Conservation (phyloP, 2,797 vertebrate genomes). For the Florisuga fusca region DNA sequence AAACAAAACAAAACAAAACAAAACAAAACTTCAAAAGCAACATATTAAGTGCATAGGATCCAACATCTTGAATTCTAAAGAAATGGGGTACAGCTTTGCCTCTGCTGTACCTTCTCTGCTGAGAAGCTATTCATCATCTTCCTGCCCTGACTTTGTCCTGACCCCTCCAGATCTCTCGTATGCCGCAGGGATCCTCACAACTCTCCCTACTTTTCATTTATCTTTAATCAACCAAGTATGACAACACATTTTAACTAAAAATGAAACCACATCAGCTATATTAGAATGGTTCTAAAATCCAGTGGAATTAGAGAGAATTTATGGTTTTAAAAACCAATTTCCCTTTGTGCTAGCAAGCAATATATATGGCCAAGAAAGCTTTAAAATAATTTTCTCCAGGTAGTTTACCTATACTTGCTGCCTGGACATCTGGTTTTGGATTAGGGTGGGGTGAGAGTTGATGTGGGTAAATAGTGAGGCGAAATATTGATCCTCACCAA, state of each 20-base stretch:
- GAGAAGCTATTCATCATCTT: neutral
- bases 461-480: neutral
- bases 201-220: neutral
- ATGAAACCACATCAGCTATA: neutral
- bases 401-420: neutral
- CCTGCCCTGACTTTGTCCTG: neutral
- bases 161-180: neutral
- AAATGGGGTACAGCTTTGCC: neutral
- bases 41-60: neutral
- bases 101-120: neutral
- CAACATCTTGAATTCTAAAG: neutral
- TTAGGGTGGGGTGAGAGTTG: neutral
- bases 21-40: neutral
- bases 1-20: too few species aligned
- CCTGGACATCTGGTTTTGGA: neutral
- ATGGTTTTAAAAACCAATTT: neutral
- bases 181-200: neutral
- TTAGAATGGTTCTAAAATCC: neutral
- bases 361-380: neutral
- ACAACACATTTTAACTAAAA: neutral
- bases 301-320: neutral
- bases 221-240: neutral
- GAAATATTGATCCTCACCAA: neutral
- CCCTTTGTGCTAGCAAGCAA: neutral
- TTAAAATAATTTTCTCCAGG: neutral